Evolutionary conservation across 1,140 invertebrate species (phyloP).

Genomic region (Akabosia matsudoensis): DNA sequence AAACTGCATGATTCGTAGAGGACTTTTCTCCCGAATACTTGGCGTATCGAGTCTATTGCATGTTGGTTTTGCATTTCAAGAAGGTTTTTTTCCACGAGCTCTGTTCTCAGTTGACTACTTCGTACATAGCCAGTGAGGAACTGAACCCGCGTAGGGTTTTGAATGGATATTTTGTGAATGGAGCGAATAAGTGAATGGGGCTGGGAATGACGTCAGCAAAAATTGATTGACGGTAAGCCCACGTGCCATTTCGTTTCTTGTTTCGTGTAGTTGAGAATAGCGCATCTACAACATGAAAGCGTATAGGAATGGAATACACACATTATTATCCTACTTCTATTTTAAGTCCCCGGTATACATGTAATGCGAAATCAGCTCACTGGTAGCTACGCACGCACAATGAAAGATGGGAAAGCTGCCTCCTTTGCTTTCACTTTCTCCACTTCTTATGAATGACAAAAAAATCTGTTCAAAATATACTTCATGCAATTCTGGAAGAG

Average conservation of each 20-base stretch:
- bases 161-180: slow-evolving; percentile 48
- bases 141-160: slow-evolving; percentile 47
- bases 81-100: background rate
- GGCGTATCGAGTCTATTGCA: no score
- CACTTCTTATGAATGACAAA: slow-evolving; percentile 6
- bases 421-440: background rate
- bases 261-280: background rate
- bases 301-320: no score
- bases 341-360: background rate
- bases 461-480: no score
- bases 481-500: no score
- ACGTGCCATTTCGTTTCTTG: slow-evolving; percentile 38
- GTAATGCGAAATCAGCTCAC: background rate
- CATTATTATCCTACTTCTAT: background rate
- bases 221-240: slow-evolving; percentile 48
- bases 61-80: background rate
- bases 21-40: no score
- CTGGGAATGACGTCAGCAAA: slow-evolving; percentile 47
- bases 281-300: background rate
- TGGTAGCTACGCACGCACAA: background rate
- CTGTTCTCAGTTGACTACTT: slow-evolving; percentile 23
- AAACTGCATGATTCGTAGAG: no score
- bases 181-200: slow-evolving; percentile 48
- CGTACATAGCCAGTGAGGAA: slow-evolving; percentile 34
- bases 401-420: background rate